phyloP scores from a whole-genome alignment of 2,888 invertebrate species.

The Dasysyrphus tricinctus region DNA sequence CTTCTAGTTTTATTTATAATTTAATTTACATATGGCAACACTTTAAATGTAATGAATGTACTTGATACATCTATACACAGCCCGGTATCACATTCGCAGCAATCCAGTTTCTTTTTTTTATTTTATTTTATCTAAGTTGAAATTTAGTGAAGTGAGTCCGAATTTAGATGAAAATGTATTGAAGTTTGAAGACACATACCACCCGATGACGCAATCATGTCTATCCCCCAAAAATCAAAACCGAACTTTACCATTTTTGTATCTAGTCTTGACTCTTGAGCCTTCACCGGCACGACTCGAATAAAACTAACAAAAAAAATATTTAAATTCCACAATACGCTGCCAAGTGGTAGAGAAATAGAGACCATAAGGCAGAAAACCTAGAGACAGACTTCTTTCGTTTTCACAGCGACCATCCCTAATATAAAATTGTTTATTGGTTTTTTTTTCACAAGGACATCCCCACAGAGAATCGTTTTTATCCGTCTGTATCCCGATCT shows the following conservation, averaged over 20 bases:
- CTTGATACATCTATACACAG: constrained; percentile 3
- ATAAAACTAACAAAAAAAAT: constrained; percentile 5
- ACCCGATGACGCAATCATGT: constrained; percentile 60
- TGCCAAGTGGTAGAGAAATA: constrained; percentile 1
- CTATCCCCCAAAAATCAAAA: constrained; percentile 13
- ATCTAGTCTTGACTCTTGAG: background rate
- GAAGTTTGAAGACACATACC: constrained; percentile 13
- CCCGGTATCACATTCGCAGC: background rate
- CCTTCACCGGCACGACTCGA: constrained; percentile 1
- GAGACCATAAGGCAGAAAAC: constrained; percentile 15
- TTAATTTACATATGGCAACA: constrained; percentile 51
- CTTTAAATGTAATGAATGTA: constrained; percentile 10
- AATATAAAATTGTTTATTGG: background rate
- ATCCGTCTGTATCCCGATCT: constrained; percentile 1
- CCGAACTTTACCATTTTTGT: constrained; percentile 47
- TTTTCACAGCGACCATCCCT: background rate
- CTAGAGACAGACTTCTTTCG: background rate
- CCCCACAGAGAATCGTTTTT: background rate
- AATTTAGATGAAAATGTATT: constrained; percentile 11
- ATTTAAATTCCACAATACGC: constrained; percentile 2
- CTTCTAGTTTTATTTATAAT: background rate
- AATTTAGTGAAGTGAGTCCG: background rate
- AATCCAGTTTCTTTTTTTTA: constrained; percentile 42
- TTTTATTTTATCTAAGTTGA: constrained; percentile 15
- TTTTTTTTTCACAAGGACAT: constrained; percentile 16